Conservation (phyloP, 2,888 invertebrate genomes). For the Pyralis farinalis region DNA sequence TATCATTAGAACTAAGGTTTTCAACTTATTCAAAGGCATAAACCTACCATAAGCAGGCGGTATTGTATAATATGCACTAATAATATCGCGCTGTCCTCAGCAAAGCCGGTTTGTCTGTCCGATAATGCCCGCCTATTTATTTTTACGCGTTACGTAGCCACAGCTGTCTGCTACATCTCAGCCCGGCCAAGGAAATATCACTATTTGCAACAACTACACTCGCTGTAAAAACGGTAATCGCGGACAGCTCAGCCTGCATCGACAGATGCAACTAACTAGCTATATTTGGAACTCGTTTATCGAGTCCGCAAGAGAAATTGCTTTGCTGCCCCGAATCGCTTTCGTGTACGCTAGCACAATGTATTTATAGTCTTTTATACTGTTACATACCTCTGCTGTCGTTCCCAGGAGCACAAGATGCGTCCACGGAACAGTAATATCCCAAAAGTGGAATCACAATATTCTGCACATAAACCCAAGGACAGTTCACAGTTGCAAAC, state of each 20-base stretch:
- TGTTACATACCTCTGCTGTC: conserved; percentile 53
- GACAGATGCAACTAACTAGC: conserved; percentile 32
- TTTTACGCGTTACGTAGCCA: conserved; percentile 77
- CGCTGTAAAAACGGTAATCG: conserved; percentile 21
- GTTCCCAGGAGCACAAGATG: conserved; percentile 43
- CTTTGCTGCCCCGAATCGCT: conserved; percentile 45
- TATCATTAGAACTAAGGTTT: neutral
- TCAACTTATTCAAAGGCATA: conserved; percentile 7
- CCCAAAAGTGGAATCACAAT: conserved; percentile 68
- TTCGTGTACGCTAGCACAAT: conserved; percentile 17
- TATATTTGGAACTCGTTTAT: conserved; percentile 66
- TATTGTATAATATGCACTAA: conserved; percentile 60
- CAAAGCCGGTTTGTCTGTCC: conserved; percentile 72
- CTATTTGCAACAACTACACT: conserved; percentile 38
- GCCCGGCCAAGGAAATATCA: conserved; percentile 68
- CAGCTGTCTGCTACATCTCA: conserved; percentile 70
- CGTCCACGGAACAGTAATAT: conserved; percentile 51
- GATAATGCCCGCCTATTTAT: conserved; percentile 77
- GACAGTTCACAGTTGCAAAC: conserved; percentile 47
- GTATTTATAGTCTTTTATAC: conserved; percentile 23
- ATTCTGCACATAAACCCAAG: conserved; percentile 61
- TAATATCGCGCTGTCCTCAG: conserved; percentile 69
- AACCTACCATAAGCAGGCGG: conserved; percentile 30
- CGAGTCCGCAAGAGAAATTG: conserved; percentile 47
- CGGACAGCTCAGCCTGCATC: conserved; percentile 7